Percentiles rank a stretch among this genome's conserved stretches.
Conservation (phyloP, 2,797 vertebrate species). For the Melanotaenia parkinsoni region DNA sequence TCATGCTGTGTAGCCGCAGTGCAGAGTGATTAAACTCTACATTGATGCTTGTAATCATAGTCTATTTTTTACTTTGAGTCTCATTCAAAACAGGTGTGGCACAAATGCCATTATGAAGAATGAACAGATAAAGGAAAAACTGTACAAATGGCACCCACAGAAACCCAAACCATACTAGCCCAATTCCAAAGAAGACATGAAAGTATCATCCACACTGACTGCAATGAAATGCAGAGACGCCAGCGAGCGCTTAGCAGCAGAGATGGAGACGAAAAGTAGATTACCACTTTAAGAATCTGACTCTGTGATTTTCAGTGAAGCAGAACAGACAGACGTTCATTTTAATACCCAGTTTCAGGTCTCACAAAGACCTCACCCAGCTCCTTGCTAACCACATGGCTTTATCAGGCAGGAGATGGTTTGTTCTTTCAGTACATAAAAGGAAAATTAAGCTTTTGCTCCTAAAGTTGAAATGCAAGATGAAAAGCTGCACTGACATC, state of each 20-base stretch:
- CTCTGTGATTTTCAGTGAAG: slow-evolving; percentile 42
- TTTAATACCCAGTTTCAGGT: slow-evolving; percentile 50
- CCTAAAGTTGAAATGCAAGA: slow-evolving; percentile 26
- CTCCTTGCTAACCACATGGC: slow-evolving; percentile 15
- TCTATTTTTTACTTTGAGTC: slow-evolving; percentile 1
- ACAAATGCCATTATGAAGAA: not conserved
- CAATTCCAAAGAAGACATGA: slow-evolving; percentile 4
- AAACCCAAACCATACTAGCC: not conserved
- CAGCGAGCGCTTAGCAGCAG: not conserved
- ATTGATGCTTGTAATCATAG: not conserved
- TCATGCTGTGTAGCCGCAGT: not conserved
- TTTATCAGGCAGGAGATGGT: slow-evolving; percentile 19
- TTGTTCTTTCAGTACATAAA: slow-evolving; percentile 49
- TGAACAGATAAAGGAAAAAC: slow-evolving; percentile 39
- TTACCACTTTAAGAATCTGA: slow-evolving; percentile 35
- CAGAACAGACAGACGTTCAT: slow-evolving; percentile 39
- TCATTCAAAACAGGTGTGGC: slow-evolving; percentile 26
- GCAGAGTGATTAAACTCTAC: not conserved
- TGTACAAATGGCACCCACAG: not conserved
- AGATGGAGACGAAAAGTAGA: slow-evolving; percentile 8
- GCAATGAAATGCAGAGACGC: not conserved
- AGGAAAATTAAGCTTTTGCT: slow-evolving; percentile 40
- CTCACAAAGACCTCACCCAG: slow-evolving; percentile 26
- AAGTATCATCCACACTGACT: slow-evolving; percentile 24
- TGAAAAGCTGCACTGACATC: slow-evolving; percentile 14